A percentile compares a stretch with the other conserved stretches of the same genome.
Evolutionary conservation across 2,113 vertebrate genomes (phyloP).

Genomic region (Odocoileus hemionus): DNA sequence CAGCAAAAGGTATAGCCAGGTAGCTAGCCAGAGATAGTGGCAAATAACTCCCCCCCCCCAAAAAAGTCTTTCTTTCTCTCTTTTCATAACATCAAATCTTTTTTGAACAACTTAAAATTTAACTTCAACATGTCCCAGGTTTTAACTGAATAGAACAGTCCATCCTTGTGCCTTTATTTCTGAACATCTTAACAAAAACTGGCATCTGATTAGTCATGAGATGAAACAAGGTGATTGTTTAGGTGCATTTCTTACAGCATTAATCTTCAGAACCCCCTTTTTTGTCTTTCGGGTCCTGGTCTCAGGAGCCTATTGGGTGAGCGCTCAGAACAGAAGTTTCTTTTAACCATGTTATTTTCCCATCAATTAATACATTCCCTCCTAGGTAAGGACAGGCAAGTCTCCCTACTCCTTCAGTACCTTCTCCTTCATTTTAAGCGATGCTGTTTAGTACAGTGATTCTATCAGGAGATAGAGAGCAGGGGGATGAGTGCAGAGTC

Average conservation of each 20-base stretch:
- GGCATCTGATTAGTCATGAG: not conserved
- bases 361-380: too few species aligned
- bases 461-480: not conserved
- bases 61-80: not conserved
- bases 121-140: not conserved
- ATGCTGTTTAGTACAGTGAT: not conserved
- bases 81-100: not conserved
- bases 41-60: too few species aligned
- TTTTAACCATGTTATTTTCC: not conserved
- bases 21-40: not conserved
- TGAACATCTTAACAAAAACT: not conserved
- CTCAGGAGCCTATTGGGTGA: not conserved
- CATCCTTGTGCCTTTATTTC: not conserved
- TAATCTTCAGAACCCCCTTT: not conserved
- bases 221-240: not conserved
- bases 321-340: not conserved
- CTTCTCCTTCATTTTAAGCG: not conserved
- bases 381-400: not conserved
- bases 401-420: not conserved
- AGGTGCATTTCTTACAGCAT: not conserved
- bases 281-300: not conserved
- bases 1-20: not conserved
- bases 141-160: not conserved
- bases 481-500: not conserved
- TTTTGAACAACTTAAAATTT: not conserved